These are phyloP conservation scores for Gambusia affinis DNA, from an alignment of 2,113 vertebrate genomes.

Conservation along the genomic window DNA sequence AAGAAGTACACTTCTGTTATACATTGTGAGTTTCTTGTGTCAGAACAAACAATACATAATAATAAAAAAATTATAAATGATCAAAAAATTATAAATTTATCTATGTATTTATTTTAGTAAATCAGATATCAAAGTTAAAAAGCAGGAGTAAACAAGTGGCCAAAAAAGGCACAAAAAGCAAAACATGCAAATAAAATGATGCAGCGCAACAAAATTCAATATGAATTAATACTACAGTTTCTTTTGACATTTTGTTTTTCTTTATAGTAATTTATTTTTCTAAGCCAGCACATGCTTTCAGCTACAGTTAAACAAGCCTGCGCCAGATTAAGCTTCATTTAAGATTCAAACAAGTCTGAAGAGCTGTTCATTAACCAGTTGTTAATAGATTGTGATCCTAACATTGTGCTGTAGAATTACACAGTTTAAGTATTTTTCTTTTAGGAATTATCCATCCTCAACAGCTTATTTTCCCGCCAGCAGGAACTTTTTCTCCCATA, in stretches of 20 bases:
- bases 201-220: background rate
- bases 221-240: background rate
- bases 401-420: slow-evolving; percentile 10
- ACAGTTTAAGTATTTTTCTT: slow-evolving; percentile 24
- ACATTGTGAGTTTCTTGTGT: no score
- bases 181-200: background rate
- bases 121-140: no score
- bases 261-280: slow-evolving; percentile 1
- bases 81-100: no score
- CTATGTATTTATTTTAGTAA: no score
- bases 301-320: background rate
- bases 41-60: no score
- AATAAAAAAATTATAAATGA: no score
- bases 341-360: slow-evolving; percentile 1
- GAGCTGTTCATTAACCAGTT: background rate
- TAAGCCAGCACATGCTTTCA: background rate
- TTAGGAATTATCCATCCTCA: slow-evolving; percentile 23
- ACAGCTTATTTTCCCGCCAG: slow-evolving; percentile 22
- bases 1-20: no score
- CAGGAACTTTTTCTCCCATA: slow-evolving; percentile 25
- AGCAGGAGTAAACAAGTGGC: background rate
- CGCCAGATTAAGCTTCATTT: background rate
- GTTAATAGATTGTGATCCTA: background rate
- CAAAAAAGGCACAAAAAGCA: background rate
- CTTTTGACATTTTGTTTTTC: slow-evolving; percentile 11